A percentile compares a stretch with the other conserved stretches of the same genome.
phyloP scores from a whole-genome alignment of 2,888 invertebrate species.

The Spilosoma lubricipeda region DNA sequence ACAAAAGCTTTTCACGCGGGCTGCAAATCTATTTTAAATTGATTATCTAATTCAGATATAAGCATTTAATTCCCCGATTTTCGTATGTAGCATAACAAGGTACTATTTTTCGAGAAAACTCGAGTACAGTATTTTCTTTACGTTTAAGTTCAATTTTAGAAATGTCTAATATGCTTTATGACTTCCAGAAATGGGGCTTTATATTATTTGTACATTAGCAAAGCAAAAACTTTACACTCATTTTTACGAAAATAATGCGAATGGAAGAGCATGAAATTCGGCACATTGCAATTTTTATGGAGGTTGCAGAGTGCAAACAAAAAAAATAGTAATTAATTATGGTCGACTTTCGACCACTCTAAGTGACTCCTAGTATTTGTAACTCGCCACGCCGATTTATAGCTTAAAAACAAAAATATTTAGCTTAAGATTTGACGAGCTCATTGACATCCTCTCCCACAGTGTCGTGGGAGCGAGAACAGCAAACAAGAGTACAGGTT shows the following conservation, averaged over 20 bases:
- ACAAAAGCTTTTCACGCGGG: no score
- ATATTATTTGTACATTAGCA: no score
- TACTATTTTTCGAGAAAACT: neutral
- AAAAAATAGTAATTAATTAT: no score
- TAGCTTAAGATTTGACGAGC: slow-evolving; percentile 40
- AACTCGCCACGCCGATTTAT: neutral
- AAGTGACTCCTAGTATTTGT: neutral
- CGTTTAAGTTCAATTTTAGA: neutral
- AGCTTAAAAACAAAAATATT: slow-evolving; percentile 24
- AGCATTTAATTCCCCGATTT: no score
- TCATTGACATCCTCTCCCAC: slow-evolving; percentile 47
- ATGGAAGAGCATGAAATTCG: no score
- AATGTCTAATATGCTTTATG: neutral
- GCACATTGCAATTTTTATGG: no score
- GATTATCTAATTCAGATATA: no score
- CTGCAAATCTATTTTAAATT: no score
- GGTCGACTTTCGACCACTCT: no score
- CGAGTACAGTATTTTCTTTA: neutral
- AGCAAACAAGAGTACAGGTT: slow-evolving; percentile 58
- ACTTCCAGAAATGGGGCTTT: neutral
- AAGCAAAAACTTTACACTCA: no score
- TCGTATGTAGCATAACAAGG: no score
- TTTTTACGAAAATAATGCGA: neutral
- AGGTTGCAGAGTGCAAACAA: no score
- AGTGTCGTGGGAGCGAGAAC: slow-evolving; percentile 63